Percentiles rank a stretch among this genome's conserved stretches.
These are phyloP conservation scores for Drosophila putrida DNA, from an alignment of 2,888 invertebrate genomes.

Conservation along the genomic window DNA sequence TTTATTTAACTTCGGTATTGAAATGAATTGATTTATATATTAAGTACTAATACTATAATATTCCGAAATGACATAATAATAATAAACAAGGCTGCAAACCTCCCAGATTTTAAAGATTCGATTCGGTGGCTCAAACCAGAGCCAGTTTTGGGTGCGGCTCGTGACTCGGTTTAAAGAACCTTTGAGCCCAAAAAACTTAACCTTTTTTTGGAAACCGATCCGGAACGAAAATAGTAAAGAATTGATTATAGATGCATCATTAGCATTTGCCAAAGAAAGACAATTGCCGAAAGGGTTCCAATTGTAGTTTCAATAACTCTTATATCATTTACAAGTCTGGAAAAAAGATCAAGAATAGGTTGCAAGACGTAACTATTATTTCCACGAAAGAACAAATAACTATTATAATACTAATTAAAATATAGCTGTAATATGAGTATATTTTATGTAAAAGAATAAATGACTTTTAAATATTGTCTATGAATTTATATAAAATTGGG, in stretches of 20 bases:
- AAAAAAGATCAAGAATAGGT: conserved; percentile 19
- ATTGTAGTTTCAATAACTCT: conserved; percentile 30
- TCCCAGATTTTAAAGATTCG: too few relatives aligned
- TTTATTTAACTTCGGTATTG: conserved; percentile 36
- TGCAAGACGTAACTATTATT: conserved; percentile 20
- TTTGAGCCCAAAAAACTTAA: too few relatives aligned
- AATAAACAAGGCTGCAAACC: too few relatives aligned
- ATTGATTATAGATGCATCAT: conserved; percentile 17
- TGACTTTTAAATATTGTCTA: conserved; percentile 17
- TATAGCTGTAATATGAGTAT: conserved; percentile 5
- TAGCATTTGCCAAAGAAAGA: conserved; percentile 48
- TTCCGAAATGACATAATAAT: conserved; percentile 9
- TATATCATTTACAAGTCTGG: conserved; percentile 59
- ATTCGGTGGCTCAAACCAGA: too few relatives aligned
- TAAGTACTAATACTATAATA: conserved; percentile 9
- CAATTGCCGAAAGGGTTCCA: conserved; percentile 4
- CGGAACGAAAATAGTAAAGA: too few relatives aligned
- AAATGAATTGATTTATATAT: conserved; percentile 30
- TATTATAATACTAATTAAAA: not conserved
- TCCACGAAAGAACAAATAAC: conserved; percentile 36
- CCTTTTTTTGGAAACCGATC: too few relatives aligned
- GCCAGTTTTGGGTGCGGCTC: too few relatives aligned
- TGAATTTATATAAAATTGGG: not conserved
- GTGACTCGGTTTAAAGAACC: too few relatives aligned
- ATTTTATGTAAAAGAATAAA: conserved; percentile 28